Evolutionary conservation across 2,797 vertebrate species (phyloP).

Genomic region (Phoeniculus purpureus): DNA sequence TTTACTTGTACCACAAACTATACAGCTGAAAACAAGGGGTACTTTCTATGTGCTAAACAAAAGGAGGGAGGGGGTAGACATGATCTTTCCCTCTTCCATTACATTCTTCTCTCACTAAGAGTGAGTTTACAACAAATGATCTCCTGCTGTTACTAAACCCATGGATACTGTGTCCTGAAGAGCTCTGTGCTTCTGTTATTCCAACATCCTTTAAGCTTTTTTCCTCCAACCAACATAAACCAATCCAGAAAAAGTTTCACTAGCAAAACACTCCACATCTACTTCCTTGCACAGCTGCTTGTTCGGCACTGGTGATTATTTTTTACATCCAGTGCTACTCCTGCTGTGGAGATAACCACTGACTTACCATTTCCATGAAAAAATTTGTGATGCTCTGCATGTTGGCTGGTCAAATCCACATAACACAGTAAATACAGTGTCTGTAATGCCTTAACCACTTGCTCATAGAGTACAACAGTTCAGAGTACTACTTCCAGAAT

Average conservation of each 20-base stretch:
- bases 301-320: fast-evolving
- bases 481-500: background rate
- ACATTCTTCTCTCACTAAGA: background rate
- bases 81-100: background rate
- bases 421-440: background rate
- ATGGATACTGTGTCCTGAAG: background rate
- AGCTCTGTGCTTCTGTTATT: fast-evolving
- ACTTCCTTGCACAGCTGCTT: background rate
- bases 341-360: background rate
- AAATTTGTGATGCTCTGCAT: background rate
- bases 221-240: background rate
- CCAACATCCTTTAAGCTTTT: background rate
- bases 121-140: background rate
- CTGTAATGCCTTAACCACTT: background rate
- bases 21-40: background rate
- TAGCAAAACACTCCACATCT: background rate
- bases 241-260: background rate
- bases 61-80: background rate
- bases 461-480: background rate
- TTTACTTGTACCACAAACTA: background rate
- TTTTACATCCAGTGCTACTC: background rate
- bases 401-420: background rate
- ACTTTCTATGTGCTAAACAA: background rate
- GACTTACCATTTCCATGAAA: background rate
- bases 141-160: background rate